phyloP scores from a whole-genome alignment of 2,888 invertebrate species.

The Falcaria lacertinaria region DNA sequence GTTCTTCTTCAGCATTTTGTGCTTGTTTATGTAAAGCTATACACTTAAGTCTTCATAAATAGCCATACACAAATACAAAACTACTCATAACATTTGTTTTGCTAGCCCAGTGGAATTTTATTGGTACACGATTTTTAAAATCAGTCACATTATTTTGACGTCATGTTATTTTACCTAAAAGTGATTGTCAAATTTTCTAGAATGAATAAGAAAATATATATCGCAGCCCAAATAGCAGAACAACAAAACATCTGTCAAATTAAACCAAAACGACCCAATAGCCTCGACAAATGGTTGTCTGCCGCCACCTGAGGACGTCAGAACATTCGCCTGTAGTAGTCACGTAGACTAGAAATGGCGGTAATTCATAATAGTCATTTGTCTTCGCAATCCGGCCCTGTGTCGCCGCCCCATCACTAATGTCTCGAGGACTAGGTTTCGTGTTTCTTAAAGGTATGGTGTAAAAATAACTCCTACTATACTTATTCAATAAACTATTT shows the following conservation, averaged over 20 bases:
- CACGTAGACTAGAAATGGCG: conserved; percentile 59
- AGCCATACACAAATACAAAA: no score
- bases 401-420: conserved; percentile 55
- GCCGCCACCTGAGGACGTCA: conserved; percentile 44
- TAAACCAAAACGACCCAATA: conserved; percentile 26
- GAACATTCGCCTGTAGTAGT: conserved; percentile 30
- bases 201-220: no score
- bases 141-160: no score
- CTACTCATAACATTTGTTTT: no score
- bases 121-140: no score
- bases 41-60: no score
- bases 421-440: conserved; percentile 54
- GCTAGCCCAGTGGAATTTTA: no score
- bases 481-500: no score
- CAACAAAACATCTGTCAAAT: conserved; percentile 13
- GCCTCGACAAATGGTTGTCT: conserved; percentile 36
- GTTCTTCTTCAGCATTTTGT: no score
- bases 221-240: not conserved
- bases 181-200: not conserved
- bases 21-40: no score
- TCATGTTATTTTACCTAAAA: no score
- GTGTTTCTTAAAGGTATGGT: conserved; percentile 45
- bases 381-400: conserved; percentile 63
- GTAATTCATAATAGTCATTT: conserved; percentile 54
- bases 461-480: not conserved